These are phyloP conservation scores for Coendou prehensilis DNA, from an alignment of 2,797 vertebrate species.

Conservation along the genomic window DNA sequence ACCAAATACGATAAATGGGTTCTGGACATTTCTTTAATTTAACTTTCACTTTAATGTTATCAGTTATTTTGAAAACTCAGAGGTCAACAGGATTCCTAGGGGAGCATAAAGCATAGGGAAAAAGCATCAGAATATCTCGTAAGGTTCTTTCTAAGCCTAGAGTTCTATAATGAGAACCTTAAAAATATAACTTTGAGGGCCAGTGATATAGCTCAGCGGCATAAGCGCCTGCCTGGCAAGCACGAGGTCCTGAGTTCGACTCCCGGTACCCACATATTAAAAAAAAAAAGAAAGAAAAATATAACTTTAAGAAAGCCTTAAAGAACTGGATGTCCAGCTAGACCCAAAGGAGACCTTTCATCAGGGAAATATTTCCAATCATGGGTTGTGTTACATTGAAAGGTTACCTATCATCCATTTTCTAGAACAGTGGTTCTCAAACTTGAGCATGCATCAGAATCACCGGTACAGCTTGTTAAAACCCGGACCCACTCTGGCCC, in stretches of 20 bases:
- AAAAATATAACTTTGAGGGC: not conserved
- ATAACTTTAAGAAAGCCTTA: slow-evolving; percentile 8
- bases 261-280: no score
- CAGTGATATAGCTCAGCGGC: no score
- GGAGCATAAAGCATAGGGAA: not conserved
- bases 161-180: not conserved
- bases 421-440: not conserved
- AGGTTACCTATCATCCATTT: not conserved
- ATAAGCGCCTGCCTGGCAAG: no score
- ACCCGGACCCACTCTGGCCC: not conserved
- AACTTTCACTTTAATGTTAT: slow-evolving; percentile 1
- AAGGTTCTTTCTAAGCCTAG: not conserved
- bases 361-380: not conserved
- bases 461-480: not conserved
- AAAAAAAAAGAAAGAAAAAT: not conserved
- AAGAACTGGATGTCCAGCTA: not conserved
- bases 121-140: slow-evolving; percentile 7
- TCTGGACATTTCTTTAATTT: slow-evolving; percentile 12
- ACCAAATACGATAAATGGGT: slow-evolving; percentile 3
- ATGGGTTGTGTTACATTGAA: not conserved
- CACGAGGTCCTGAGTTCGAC: no score
- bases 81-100: not conserved
- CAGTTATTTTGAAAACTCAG: slow-evolving; percentile 28
- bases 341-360: not conserved
- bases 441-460: not conserved